phyloP scores from a whole-genome alignment of 64 coral and sea anemone species.

The Pocillopora damicornis region DNA sequence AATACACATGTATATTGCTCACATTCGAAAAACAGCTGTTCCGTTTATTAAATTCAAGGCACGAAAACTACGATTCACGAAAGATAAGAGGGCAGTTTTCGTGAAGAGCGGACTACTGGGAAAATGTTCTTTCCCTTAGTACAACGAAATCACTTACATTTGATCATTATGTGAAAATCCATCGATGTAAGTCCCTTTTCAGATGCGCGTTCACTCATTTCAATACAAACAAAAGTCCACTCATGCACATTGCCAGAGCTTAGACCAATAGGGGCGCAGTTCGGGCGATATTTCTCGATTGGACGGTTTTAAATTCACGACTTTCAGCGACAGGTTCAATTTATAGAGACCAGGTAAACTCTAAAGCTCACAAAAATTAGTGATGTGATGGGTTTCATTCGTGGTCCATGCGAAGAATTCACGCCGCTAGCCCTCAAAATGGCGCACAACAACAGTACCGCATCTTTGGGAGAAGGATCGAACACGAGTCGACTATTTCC shows the following conservation, averaged over 20 bases:
- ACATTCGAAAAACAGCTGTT: conserved; percentile 27
- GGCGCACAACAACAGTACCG: conserved; percentile 7
- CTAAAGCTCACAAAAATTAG: conserved; percentile 13
- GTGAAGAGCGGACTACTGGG: background rate
- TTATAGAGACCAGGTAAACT: conserved; percentile 56
- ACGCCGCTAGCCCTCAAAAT: background rate
- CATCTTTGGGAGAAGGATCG: conserved; percentile 34
- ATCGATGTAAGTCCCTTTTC: conserved; percentile 2
- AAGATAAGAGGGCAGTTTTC: background rate
- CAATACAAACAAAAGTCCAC: conserved; percentile 73
- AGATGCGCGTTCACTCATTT: conserved; percentile 22
- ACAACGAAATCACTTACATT: background rate
- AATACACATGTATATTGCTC: background rate
- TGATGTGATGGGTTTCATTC: background rate
- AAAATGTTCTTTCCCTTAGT: background rate
- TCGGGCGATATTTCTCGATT: conserved; percentile 82
- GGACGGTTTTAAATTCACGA: conserved; percentile 99
- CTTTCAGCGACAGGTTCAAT: conserved; percentile 70
- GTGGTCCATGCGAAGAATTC: background rate
- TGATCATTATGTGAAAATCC: conserved; percentile 20
- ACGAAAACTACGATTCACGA: background rate
- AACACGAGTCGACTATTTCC: conserved; percentile 10
- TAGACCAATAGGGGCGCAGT: conserved; percentile 95
- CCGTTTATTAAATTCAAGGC: conserved; percentile 24
- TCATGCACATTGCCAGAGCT: conserved; percentile 74